Evolutionary conservation across 1,140 invertebrate species (phyloP).

Genomic region (Aphaenogaster floridana): DNA sequence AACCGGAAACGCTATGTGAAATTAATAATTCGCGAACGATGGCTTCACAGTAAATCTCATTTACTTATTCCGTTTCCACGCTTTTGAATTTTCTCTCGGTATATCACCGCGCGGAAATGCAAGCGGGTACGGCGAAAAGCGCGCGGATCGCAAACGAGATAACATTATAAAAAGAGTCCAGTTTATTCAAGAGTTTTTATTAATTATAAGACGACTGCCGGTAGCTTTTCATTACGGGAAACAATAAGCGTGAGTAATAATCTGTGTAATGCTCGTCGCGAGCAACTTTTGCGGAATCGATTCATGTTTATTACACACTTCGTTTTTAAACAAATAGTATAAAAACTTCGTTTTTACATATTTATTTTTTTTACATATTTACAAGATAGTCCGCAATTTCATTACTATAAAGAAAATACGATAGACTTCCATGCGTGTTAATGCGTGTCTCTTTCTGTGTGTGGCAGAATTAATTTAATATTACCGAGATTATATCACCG

Average conservation of each 20-base stretch:
- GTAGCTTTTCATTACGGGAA: neutral
- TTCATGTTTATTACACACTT: constrained; percentile 10
- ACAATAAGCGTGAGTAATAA: constrained; percentile 20
- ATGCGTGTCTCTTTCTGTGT: neutral
- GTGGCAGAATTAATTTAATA: constrained; percentile 32
- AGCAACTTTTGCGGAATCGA: neutral
- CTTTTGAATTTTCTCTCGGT: constrained; percentile 32
- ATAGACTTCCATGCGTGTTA: neutral
- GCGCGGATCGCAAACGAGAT: constrained; percentile 14
- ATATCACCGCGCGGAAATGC: neutral
- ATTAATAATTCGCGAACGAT: constrained; percentile 53
- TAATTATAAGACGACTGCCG: constrained; percentile 26
- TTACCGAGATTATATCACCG: constrained; percentile 34
- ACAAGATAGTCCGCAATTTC: neutral
- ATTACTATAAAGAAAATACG: neutral
- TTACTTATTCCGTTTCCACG: constrained; percentile 23
- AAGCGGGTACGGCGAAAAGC: constrained; percentile 17
- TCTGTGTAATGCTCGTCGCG: neutral
- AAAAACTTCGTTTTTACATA: neutral
- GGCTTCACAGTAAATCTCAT: constrained; percentile 51
- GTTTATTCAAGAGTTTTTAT: constrained; percentile 36
- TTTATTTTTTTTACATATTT: neutral
- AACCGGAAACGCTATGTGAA: constrained; percentile 45
- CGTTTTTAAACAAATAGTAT: neutral
- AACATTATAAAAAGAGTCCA: constrained; percentile 3